phyloP scores from a whole-genome alignment of 2,113 vertebrate species.

The Lepisosteus osseus region DNA sequence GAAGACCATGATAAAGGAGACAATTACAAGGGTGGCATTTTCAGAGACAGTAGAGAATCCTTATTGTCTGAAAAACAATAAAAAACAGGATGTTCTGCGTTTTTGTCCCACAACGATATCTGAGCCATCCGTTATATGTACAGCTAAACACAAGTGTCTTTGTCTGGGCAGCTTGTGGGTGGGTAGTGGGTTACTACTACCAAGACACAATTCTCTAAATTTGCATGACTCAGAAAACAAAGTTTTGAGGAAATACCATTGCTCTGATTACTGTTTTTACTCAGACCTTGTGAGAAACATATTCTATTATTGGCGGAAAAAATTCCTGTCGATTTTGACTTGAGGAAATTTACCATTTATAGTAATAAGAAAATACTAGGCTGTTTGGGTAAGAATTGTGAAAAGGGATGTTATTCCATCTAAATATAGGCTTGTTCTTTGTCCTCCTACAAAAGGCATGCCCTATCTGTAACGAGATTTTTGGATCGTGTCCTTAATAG shows the following conservation, averaged over 20 bases:
- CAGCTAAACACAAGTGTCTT: not conserved
- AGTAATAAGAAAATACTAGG: not conserved
- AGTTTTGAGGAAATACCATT: slow-evolving; percentile 4
- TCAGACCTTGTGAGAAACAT: not conserved
- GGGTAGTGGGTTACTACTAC: not conserved
- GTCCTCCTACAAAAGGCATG: no score
- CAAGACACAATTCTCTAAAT: not conserved
- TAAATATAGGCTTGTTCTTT: no score
- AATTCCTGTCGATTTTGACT: not conserved
- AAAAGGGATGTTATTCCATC: no score
- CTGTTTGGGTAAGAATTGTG: no score
- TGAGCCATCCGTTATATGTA: not conserved
- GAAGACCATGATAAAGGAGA: no score
- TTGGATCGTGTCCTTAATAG: no score
- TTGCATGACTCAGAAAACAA: not conserved
- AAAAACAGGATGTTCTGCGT: not conserved
- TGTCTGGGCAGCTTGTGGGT: no score
- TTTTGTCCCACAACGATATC: not conserved
- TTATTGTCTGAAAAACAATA: no score
- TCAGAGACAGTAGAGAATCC: no score
- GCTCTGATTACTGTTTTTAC: not conserved
- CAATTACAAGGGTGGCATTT: no score
- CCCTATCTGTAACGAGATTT: no score
- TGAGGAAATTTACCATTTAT: slow-evolving; percentile 13
- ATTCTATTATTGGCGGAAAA: not conserved